Percentiles rank a stretch among this genome's conserved stretches.
Conservation (phyloP, 2,888 invertebrate genomes). For the Mamestra brassicae region DNA sequence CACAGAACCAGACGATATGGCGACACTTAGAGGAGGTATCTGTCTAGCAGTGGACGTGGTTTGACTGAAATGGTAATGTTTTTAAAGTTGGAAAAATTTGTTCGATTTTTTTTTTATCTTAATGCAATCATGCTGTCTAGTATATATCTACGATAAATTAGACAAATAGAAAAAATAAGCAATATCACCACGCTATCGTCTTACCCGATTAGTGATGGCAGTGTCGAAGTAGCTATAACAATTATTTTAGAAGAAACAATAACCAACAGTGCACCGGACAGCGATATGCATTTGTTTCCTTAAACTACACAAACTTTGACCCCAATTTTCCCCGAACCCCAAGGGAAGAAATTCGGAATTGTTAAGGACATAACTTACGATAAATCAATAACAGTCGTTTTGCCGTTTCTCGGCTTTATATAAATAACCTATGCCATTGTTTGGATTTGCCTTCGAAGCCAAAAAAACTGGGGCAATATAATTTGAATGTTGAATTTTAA, state of each 20-base stretch:
- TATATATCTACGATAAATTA: no score
- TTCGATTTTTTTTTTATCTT: no score
- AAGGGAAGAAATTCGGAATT: constrained; percentile 9
- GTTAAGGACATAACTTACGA: constrained; percentile 30
- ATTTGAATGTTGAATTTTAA: constrained; percentile 18
- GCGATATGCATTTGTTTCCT: constrained; percentile 20
- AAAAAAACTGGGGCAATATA: constrained; percentile 12
- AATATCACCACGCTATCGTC: no score
- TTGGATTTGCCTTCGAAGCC: not conserved
- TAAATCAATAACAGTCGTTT: constrained; percentile 46
- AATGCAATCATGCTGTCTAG: no score
- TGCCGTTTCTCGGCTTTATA: constrained; percentile 17
- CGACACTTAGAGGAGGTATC: no score
- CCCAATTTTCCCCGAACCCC: constrained; percentile 2
- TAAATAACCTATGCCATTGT: constrained; percentile 34
- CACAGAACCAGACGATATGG: no score
- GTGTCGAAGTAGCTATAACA: no score
- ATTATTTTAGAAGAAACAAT: not conserved
- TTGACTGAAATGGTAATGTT: no score
- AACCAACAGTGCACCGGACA: not conserved
- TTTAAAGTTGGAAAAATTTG: no score
- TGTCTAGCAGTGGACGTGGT: no score
- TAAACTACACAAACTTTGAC: constrained; percentile 14
- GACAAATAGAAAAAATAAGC: no score
- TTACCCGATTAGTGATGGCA: not conserved